Conservation (phyloP, 1,140 invertebrate genomes). For the Branchinecta lynchi region DNA sequence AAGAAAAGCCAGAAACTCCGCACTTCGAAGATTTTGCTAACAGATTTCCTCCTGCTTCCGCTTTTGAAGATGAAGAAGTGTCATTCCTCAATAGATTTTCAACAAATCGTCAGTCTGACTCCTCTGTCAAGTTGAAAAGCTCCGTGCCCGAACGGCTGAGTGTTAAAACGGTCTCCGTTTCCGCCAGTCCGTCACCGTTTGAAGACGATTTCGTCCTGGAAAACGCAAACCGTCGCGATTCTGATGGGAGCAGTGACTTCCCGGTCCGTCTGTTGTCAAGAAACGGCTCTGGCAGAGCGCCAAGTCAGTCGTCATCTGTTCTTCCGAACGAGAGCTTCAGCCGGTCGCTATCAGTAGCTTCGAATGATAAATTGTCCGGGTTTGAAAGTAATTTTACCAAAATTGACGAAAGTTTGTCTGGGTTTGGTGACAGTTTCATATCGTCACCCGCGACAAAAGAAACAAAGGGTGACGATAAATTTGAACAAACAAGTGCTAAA, state of each 20-base stretch:
- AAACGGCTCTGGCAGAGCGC: too few species aligned
- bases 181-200: slow-evolving; percentile 39
- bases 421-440: slow-evolving; percentile 25
- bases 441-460: slow-evolving; percentile 22
- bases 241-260: neutral
- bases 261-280: too few species aligned
- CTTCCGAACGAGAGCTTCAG: neutral
- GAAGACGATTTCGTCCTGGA: slow-evolving; percentile 52
- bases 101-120: slow-evolving; percentile 10
- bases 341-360: slow-evolving; percentile 24
- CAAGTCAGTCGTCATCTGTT: neutral
- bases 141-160: neutral
- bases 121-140: slow-evolving; percentile 3
- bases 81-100: neutral
- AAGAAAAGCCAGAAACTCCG: slow-evolving; percentile 10
- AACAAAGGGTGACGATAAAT: slow-evolving; percentile 17
- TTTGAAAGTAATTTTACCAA: neutral
- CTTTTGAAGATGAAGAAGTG: slow-evolving; percentile 14
- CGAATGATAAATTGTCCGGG: slow-evolving; percentile 24
- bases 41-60: slow-evolving; percentile 15
- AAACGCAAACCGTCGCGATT: slow-evolving; percentile 27
- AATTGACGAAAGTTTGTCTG: neutral
- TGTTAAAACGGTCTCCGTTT: neutral
- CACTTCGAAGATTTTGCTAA: slow-evolving; percentile 19
- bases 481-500: slow-evolving; percentile 11